Percentiles rank a stretch among this genome's conserved stretches.
Evolutionary conservation across 2,113 vertebrate genomes (phyloP).

Genomic region (Boulengerochromis microlepis): DNA sequence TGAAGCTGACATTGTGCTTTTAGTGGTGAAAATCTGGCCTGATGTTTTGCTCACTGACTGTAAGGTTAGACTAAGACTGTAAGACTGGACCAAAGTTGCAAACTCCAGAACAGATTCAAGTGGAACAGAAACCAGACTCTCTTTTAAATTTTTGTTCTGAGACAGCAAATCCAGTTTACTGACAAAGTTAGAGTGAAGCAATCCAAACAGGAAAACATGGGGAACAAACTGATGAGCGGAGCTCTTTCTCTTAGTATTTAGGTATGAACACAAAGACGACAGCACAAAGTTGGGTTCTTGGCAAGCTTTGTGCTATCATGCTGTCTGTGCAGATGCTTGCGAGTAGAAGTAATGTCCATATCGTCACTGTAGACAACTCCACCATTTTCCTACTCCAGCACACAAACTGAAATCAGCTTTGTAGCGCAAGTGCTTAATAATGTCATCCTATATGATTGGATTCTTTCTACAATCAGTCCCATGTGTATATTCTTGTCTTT

Average conservation of each 20-base stretch:
- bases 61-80: background rate
- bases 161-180: background rate
- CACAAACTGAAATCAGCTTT: background rate
- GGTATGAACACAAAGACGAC: background rate
- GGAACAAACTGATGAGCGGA: accelerated
- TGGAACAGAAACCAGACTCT: background rate
- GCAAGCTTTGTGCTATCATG: background rate
- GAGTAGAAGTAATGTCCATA: background rate
- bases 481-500: background rate
- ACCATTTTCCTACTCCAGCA: background rate
- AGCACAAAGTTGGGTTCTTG: background rate
- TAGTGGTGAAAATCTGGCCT: background rate
- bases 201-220: background rate
- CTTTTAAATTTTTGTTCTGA: accelerated
- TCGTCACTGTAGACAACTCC: background rate
- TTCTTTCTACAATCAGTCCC: background rate
- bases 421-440: background rate
- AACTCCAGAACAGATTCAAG: background rate
- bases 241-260: background rate
- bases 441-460: background rate
- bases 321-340: background rate
- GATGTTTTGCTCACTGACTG: background rate
- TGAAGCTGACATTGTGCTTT: background rate
- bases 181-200: background rate
- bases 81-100: background rate